Evolutionary conservation across 2,113 vertebrate genomes (phyloP), one percentile per base, ranked within the genome.

Genomic region (Eublepharis macularius): DNA sequence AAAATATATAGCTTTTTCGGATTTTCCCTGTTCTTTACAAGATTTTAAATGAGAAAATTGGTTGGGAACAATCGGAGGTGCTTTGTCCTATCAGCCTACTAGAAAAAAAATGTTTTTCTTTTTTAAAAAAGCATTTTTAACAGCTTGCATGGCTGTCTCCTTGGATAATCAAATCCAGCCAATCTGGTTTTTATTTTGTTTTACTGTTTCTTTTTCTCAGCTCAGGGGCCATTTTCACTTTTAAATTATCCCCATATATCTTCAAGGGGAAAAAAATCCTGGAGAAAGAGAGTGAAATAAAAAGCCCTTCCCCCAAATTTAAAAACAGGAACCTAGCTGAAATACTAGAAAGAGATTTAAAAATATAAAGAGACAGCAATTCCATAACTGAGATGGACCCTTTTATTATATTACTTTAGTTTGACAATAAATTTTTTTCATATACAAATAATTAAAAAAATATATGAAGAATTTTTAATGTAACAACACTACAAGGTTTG

Each of bases 151-250:
- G 1, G 36, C 36, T 57, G 36, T 1, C 29, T 47, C 21, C 3
- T 86, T 65, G 41, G 32, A 26, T 82, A 47, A 34, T 24, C 36
- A 14, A n/a, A 69, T 32, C 26, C 73, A 85, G 87, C 72, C 85
- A 0, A 21, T 54, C 29, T 77, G 36, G 2, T 7, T 84, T 47
- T 77, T 57, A 1, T 86, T 87, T 88, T 81, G 34, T 2, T 3
- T 83, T 76, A 2, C 24, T 34, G 39, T 26, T 72, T 72, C 4
- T 0, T 6, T 11, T 80, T 63, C 41, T 63, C 17, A 34, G 2
- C 17, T 4, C 60, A 36, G n/a, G 13, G 16, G 41, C 69, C 24
- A 17, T 51, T 24, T 39, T 76, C 45, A 41, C 51, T 45, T 80
- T 63, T 39, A 63, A 74, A 60, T 63, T 41, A 21, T 39, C 11